A percentile compares a stretch with the other conserved stretches of the same genome.
Conservation (phyloP, 2,797 vertebrate species). For the Alfaro cultratus region DNA sequence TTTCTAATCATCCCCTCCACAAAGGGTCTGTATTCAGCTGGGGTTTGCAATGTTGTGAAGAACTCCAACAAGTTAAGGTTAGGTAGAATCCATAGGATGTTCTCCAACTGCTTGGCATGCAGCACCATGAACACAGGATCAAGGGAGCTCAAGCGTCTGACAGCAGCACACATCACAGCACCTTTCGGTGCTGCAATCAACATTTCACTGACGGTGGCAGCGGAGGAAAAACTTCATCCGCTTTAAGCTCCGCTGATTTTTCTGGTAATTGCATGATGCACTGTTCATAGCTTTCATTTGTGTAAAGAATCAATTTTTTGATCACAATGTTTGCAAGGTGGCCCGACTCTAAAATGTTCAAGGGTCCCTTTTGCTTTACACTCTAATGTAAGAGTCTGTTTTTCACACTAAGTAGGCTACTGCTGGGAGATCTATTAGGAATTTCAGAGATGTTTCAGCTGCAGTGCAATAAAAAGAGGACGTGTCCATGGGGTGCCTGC, state of each 20-base stretch:
- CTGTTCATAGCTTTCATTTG: constrained; percentile 18
- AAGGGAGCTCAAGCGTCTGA: constrained; percentile 54
- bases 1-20: constrained; percentile 40
- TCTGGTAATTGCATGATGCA: constrained; percentile 14
- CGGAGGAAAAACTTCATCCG: constrained; percentile 27
- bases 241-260: constrained; percentile 29
- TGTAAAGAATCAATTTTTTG: constrained; percentile 27
- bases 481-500: constrained; percentile 30
- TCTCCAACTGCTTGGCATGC: constrained; percentile 51
- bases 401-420: constrained; percentile 24
- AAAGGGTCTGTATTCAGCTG: constrained; percentile 43
- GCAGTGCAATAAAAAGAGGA: constrained; percentile 32
- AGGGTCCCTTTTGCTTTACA: constrained; percentile 1
- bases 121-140: constrained; percentile 49
- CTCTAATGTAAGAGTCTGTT: constrained; percentile 17
- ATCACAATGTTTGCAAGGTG: constrained; percentile 15
- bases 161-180: constrained; percentile 48
- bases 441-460: constrained; percentile 40
- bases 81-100: constrained; percentile 53
- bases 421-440: constrained; percentile 24
- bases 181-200: constrained; percentile 41
- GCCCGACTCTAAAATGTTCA: constrained; percentile 12
- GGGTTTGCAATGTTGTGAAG: constrained; percentile 35
- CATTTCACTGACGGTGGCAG: constrained; percentile 40
- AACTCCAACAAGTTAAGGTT: constrained; percentile 46